phyloP scores from a whole-genome alignment of 2,113 vertebrate genomes.

The Enhydra lutris region DNA sequence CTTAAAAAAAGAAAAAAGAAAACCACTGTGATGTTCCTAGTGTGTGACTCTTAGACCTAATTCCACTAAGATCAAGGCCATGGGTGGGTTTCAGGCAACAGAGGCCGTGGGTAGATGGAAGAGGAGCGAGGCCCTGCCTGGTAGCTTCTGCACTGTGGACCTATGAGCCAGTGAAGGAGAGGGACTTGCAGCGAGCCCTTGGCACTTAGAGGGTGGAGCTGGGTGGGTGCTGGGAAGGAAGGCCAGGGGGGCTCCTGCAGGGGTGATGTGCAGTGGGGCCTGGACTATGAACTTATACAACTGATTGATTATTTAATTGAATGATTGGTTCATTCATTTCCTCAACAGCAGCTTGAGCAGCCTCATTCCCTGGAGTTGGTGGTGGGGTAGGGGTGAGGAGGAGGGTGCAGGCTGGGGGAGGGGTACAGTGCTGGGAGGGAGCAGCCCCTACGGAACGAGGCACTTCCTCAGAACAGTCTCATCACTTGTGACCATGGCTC shows the following conservation, averaged over 20 bases:
- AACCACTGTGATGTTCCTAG: not conserved
- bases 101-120: not conserved
- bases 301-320: not conserved
- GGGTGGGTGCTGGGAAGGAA: not conserved
- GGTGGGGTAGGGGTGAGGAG: not conserved
- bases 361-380: not conserved
- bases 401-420: not conserved
- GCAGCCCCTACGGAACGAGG: not conserved
- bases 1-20: not conserved
- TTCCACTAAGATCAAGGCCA: not conserved
- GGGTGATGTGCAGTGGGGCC: not conserved
- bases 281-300: not conserved
- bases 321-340: not conserved
- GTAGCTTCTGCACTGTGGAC: not conserved
- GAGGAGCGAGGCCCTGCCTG: not conserved
- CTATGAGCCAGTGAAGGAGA: not conserved
- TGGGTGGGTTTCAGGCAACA: not conserved
- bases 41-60: not conserved
- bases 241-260: not conserved
- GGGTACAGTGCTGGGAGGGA: not conserved
- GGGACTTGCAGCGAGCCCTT: not conserved
- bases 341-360: not conserved
- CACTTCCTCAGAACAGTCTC: slow-evolving; percentile 46
- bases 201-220: not conserved
- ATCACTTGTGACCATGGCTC: slow-evolving; percentile 19